Conservation (phyloP, 2,888 invertebrate species). For the Epistrophe eligans region DNA sequence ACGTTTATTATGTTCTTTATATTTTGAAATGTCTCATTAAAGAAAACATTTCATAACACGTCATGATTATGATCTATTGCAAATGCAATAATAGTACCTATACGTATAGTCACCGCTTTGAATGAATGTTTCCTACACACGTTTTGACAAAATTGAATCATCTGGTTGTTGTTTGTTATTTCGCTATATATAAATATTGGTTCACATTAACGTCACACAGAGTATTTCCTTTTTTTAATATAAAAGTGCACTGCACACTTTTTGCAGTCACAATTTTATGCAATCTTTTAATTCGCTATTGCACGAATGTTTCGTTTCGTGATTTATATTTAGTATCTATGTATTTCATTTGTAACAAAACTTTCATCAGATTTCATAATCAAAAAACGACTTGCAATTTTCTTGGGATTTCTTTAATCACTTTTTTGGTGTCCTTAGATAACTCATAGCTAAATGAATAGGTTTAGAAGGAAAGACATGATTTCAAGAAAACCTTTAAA, state of each 20-base stretch:
- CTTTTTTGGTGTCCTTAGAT: conserved; percentile 2
- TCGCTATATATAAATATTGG: not conserved
- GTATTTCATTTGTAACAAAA: conserved; percentile 7
- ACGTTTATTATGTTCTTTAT: not conserved
- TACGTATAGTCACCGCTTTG: not conserved
- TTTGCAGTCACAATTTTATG: conserved; percentile 14
- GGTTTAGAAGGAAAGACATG: not conserved
- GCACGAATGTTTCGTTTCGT: conserved; percentile 18
- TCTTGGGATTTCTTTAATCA: not conserved
- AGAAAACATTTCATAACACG: conserved; percentile 3
- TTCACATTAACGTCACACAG: conserved; percentile 10
- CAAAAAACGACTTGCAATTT: not conserved
- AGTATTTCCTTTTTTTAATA: not conserved
- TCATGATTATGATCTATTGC: conserved; percentile 27
- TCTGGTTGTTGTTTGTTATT: not conserved
- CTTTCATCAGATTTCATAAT: conserved; percentile 33
- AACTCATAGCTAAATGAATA: not conserved
- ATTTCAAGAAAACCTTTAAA: not conserved
- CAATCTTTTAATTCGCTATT: conserved; percentile 12
- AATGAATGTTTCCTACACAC: conserved; percentile 8
- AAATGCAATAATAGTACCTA: not conserved
- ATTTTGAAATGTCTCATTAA: not conserved
- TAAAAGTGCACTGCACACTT: conserved; percentile 1
- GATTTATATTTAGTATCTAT: not conserved
- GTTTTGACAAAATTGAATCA: conserved; percentile 31